Percentiles rank a stretch among this genome's conserved stretches.
phyloP scores from a whole-genome alignment of 2,888 invertebrate genomes.

The Lymantria monacha region DNA sequence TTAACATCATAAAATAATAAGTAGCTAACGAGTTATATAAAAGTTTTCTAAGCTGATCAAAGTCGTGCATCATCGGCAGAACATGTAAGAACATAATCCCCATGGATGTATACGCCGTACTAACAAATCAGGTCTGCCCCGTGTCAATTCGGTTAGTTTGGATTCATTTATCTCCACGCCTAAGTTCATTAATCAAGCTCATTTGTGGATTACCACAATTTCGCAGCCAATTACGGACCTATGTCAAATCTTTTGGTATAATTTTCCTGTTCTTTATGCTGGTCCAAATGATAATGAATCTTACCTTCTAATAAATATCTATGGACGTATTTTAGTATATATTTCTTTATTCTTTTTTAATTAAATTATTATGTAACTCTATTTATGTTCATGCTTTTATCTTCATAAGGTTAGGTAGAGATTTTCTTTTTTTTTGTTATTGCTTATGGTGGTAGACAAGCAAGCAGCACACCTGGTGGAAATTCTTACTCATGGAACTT shows the following conservation, averaged over 20 bases:
- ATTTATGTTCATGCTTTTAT: too few species aligned
- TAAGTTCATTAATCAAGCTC: slow-evolving; percentile 26
- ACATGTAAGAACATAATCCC: neutral
- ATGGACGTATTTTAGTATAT: neutral
- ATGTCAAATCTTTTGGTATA: slow-evolving; percentile 3
- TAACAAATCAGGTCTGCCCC: slow-evolving; percentile 7
- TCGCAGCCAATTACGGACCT: slow-evolving; percentile 15
- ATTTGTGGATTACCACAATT: slow-evolving; percentile 14
- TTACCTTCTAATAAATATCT: neutral
- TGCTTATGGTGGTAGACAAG: too few species aligned
- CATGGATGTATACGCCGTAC: neutral
- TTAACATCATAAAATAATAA: too few species aligned
- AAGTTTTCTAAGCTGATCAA: neutral
- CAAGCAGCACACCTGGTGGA: too few species aligned
- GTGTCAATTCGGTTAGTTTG: neutral
- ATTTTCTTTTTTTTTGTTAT: too few species aligned
- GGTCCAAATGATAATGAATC: slow-evolving; percentile 3
- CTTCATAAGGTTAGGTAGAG: too few species aligned
- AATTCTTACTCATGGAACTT: too few species aligned
- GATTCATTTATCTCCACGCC: slow-evolving; percentile 21
- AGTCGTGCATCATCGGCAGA: neutral
- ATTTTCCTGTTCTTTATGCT: slow-evolving; percentile 12
- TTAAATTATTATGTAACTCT: too few species aligned
- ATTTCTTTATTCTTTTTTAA: too few species aligned
- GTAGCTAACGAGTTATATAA: neutral